These are phyloP conservation scores for Pristionchus maxplancki DNA, from an alignment of 2,888 invertebrate species.

Conservation along the genomic window DNA sequence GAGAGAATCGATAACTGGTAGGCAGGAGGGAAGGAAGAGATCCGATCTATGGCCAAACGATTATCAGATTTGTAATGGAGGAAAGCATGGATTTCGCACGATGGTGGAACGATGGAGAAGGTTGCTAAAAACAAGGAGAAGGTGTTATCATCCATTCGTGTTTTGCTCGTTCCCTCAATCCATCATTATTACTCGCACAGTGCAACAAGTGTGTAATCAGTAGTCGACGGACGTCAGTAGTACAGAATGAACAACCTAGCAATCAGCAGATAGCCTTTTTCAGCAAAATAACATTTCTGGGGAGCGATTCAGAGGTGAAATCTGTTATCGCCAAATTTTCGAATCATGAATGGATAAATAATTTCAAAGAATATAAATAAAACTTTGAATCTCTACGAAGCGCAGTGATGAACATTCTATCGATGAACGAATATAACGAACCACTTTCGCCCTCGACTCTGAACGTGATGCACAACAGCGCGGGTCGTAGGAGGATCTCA, in stretches of 20 bases:
- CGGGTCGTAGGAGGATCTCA: constrained; percentile 34
- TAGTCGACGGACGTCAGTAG: neutral
- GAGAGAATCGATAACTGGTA: constrained; percentile 10
- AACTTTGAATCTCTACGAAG: too few species aligned
- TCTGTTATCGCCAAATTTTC: too few species aligned
- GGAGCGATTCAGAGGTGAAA: too few species aligned
- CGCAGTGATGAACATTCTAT: too few species aligned
- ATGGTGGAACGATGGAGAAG: neutral
- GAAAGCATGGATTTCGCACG: neutral
- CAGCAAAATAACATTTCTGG: too few species aligned
- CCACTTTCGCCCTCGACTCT: constrained; percentile 39
- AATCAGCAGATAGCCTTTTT: too few species aligned
- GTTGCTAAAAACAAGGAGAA: neutral
- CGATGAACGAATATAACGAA: neutral
- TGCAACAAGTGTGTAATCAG: neutral
- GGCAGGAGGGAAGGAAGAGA: neutral
- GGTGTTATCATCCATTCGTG: constrained; percentile 17
- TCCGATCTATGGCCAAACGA: neutral
- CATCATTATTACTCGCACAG: neutral
- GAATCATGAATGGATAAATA: too few species aligned
- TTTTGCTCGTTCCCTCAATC: neutral
- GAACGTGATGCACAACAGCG: constrained; percentile 45
- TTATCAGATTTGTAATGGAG: neutral
- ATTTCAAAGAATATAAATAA: too few species aligned
- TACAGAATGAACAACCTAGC: neutral